A percentile compares a stretch with the other conserved stretches of the same genome.
Evolutionary conservation across 1,140 invertebrate species (phyloP).

Genomic region (Ericerus pela): DNA sequence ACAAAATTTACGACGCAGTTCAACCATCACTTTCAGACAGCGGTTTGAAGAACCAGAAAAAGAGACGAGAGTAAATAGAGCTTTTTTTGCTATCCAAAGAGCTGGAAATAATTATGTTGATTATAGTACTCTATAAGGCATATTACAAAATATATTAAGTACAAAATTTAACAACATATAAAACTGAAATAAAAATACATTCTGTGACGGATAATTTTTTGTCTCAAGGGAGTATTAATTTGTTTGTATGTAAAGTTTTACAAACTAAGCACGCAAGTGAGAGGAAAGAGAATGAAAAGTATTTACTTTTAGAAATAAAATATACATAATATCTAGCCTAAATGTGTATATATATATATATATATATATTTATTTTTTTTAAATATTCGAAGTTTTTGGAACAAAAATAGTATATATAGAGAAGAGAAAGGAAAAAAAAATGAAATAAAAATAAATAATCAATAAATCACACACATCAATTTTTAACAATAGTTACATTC

Average conservation of each 20-base stretch:
- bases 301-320: background rate
- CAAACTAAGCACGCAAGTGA: background rate
- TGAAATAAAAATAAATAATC: background rate
- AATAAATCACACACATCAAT: conserved; percentile 7
- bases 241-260: background rate
- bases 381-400: background rate
- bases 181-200: background rate
- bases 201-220: background rate
- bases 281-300: background rate
- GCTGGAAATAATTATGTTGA: no score
- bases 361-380: background rate
- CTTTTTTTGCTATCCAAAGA: no score
- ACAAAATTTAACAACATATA: no score
- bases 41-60: no score
- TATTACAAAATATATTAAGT: no score
- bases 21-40: no score
- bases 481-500: conserved; percentile 1
- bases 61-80: no score
- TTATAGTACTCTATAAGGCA: no score
- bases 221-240: background rate
- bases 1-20: no score
- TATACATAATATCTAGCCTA: background rate
- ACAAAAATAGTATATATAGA: background rate
- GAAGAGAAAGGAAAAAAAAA: background rate
- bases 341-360: background rate